Percentiles rank a stretch among this genome's conserved stretches.
Conservation (phyloP, 2,113 vertebrate genomes). For the Zingel zingel region DNA sequence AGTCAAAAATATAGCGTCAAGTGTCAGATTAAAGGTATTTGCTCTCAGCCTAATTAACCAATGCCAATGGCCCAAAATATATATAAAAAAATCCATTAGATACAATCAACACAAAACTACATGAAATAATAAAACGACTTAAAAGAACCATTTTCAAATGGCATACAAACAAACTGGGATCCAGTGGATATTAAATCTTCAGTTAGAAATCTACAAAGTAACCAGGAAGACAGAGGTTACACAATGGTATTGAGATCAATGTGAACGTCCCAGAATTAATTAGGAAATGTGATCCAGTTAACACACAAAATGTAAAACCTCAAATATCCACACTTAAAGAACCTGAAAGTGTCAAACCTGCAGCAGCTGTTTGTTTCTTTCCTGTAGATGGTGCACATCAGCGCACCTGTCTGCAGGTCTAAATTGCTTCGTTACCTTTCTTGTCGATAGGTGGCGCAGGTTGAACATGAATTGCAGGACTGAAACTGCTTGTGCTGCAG, state of each 20-base stretch:
- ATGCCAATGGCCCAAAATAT: background rate
- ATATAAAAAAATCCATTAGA: background rate
- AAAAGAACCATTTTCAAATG: background rate
- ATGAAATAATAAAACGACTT: no score
- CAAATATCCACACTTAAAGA: background rate
- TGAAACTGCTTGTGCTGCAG: background rate
- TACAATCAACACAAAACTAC: background rate
- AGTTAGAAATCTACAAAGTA: background rate
- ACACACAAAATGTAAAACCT: background rate
- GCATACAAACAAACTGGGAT: background rate
- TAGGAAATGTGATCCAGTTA: background rate
- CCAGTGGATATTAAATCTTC: background rate
- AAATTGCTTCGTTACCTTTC: background rate
- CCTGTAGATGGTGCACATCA: conserved; percentile 7
- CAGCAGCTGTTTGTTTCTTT: background rate
- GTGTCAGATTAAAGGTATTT: no score
- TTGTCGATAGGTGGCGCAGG: conserved; percentile 14
- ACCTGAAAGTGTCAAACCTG: background rate
- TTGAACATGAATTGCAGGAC: background rate
- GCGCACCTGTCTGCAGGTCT: background rate
- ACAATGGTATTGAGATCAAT: background rate
- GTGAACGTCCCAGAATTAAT: background rate
- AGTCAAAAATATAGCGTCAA: background rate
- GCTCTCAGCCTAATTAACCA: background rate
- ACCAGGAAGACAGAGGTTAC: background rate